Evolutionary conservation across 2,888 invertebrate genomes (phyloP).

Genomic region (Ashinkailepas kermadecensis): DNA sequence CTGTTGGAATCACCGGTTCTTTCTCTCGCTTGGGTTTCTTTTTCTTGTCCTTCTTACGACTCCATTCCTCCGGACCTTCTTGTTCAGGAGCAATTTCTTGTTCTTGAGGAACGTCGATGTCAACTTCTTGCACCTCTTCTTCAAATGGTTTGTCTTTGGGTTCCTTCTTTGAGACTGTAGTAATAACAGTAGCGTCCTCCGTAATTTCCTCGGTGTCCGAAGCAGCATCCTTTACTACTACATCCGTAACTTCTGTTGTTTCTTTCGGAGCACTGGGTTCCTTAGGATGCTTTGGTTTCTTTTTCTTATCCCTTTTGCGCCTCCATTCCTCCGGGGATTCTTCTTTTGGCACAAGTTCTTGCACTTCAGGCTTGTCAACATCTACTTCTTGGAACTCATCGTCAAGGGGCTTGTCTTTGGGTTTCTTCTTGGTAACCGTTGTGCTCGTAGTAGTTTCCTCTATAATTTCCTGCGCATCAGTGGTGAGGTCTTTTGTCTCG

Average conservation of each 20-base stretch:
- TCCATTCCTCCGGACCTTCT: neutral
- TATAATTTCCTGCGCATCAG: neutral
- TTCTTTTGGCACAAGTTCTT: neutral
- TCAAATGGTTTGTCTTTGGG: neutral
- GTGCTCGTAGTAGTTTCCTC: neutral
- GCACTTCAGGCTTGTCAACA: constrained; percentile 35
- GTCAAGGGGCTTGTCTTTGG: constrained; percentile 26
- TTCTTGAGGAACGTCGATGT: neutral
- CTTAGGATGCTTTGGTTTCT: neutral
- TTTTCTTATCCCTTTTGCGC: neutral
- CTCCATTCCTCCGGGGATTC: neutral
- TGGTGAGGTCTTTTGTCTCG: neutral
- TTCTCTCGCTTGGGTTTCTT: neutral
- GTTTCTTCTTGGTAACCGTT: constrained; percentile 7
- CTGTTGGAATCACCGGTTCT: neutral
- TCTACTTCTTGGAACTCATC: constrained; percentile 32
- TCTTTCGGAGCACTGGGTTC: neutral
- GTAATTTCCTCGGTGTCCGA: neutral
- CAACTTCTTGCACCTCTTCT: neutral
- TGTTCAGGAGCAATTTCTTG: neutral
- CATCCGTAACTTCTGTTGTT: neutral
- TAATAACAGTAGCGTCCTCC: neutral
- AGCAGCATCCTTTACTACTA: neutral
- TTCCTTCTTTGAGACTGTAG: neutral
- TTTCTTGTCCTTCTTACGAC: neutral